A percentile compares a stretch with the other conserved stretches of the same genome.
Evolutionary conservation across 2,113 vertebrate genomes (phyloP).

Genomic region (Nyctereutes procyonoides): DNA sequence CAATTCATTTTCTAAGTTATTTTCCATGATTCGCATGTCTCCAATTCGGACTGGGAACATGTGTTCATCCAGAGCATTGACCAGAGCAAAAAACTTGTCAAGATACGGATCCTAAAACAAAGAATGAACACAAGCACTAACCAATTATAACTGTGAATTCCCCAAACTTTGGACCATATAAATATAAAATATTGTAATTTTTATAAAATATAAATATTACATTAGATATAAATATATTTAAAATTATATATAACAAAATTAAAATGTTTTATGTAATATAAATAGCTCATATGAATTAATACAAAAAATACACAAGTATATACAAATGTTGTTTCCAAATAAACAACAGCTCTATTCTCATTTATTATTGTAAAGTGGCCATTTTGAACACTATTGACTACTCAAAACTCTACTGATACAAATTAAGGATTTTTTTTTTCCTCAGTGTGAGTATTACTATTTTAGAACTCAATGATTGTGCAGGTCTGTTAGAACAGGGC

Average conservation of each 20-base stretch:
- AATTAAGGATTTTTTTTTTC: background rate
- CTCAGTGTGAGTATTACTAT: background rate
- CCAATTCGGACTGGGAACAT: slow-evolving; percentile 99
- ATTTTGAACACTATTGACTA: background rate
- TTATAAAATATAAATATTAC: background rate
- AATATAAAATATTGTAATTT: background rate
- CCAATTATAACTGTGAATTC: background rate
- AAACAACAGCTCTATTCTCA: background rate
- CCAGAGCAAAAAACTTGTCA: slow-evolving; percentile 99
- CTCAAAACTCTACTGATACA: background rate
- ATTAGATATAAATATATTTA: too few species aligned
- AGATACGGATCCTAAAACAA: slow-evolving; percentile 95
- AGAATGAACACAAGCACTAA: slow-evolving; percentile 41
- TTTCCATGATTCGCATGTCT: slow-evolving; percentile 99
- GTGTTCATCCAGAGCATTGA: slow-evolving; percentile 98
- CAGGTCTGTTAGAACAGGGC: background rate
- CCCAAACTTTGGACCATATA: background rate
- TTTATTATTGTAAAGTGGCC: background rate
- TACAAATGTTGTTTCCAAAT: background rate
- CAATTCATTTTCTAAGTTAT: slow-evolving; percentile 97
- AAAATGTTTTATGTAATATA: background rate
- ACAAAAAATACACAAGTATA: background rate
- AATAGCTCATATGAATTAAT: background rate
- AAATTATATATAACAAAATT: background rate
- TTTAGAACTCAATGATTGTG: background rate